These are phyloP conservation scores for Prunella strophiata DNA, from an alignment of 2,797 vertebrate species.

Conservation along the genomic window DNA sequence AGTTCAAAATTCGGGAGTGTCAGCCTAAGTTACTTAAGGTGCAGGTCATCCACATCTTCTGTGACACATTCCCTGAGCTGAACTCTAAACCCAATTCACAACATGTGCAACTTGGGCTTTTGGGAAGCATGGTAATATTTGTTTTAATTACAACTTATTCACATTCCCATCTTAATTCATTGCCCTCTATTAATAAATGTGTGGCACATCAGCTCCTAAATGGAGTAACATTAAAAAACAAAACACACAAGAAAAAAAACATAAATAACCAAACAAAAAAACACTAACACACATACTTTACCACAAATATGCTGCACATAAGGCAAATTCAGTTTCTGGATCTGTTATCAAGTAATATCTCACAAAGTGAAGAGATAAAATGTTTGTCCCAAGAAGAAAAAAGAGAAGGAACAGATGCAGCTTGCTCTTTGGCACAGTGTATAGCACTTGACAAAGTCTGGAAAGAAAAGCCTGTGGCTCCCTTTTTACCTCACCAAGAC, in stretches of 20 bases:
- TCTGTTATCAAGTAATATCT: not conserved
- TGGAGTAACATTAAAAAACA: not conserved
- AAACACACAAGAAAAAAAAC: not conserved
- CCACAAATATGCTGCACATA: not conserved
- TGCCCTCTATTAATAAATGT: not conserved
- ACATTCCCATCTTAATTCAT: not conserved
- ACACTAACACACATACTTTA: not conserved
- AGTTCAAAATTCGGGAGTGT: not conserved
- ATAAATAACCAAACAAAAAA: not conserved
- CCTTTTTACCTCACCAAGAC: conserved; percentile 14
- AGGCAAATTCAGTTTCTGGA: not conserved
- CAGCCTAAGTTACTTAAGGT: not conserved
- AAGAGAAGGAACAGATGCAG: not conserved
- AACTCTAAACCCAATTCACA: not conserved
- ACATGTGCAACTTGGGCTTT: not conserved
- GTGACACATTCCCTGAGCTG: not conserved
- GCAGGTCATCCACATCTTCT: not conserved
- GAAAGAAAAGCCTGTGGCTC: not conserved
- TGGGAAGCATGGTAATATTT: not conserved
- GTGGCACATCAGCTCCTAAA: not conserved
- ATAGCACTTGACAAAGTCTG: not conserved
- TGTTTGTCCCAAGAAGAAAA: not conserved
- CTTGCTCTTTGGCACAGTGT: not conserved
- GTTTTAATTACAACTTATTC: not conserved
- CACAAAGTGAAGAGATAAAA: not conserved